Evolutionary conservation across 2,888 invertebrate genomes (phyloP), one percentile per base, ranked within the genome.

Genomic region (Coelinius sp.): DNA sequence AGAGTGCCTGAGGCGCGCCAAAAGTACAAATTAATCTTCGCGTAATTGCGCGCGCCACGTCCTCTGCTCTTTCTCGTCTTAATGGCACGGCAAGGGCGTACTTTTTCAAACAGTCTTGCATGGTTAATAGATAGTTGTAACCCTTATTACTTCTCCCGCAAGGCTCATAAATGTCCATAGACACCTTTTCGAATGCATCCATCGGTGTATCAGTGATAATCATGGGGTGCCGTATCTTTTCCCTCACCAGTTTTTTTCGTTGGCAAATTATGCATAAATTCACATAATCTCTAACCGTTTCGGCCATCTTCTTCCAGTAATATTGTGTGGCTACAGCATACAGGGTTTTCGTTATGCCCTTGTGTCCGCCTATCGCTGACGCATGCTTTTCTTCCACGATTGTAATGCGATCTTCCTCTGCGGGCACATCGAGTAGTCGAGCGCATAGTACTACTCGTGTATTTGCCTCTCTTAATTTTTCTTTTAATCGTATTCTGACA

Each of bases 221-320:
- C 75, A 82, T 68, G 0, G 80, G 78, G 25, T 76, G 76, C 17
- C 64, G n/a, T 0, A 74, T 69, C 44, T 71, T 71, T 0, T 66
- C 62, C 1, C 74, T 49, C 0, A 71, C 75, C 0, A 74, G 59
- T 62, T 79, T 78, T 22, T 75, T 67, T 20, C 76, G 72, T 17
- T 76, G 75, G 44, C 78, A 82, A 0, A 66, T 52, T 0, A 59
- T 49, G 25, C 80, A 81, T 0, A 12, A 22, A n/a, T 59, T 41
- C 0, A 80, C 59, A 20, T 49, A 80, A 3, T 76, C 59, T 22
- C 53, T 25, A 1, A 80, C 64, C 7, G 75, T 71, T 1, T 27
- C 4, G 7, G 3, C 27, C 27, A 27, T 27, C 7, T 27, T 27
- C 27, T 27, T 27, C 27, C 27, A 27, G 27, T 27, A 27, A 27